phyloP scores from a whole-genome alignment of 2,797 vertebrate species.

The Eulemur coronatus region DNA sequence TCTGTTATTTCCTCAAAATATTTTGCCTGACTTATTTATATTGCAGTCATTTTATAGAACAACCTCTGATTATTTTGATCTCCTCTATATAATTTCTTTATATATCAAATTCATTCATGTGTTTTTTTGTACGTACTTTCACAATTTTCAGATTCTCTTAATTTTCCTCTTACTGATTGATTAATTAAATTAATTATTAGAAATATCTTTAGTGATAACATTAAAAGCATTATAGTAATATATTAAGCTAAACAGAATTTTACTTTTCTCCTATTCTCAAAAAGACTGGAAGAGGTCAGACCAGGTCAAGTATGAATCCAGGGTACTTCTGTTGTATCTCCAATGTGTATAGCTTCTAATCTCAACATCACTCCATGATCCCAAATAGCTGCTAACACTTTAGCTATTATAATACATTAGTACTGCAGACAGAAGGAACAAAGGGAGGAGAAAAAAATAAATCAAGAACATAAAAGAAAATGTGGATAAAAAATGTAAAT shows the following conservation, averaged over 20 bases:
- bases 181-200: background rate
- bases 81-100: background rate
- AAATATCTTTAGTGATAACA: background rate
- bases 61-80: background rate
- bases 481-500: background rate
- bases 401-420: background rate
- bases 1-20: background rate
- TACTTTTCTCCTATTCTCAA: background rate
- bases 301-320: background rate
- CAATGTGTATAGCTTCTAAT: background rate
- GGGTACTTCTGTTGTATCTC: background rate
- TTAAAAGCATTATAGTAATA: background rate
- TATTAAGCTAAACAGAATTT: background rate
- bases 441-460: background rate
- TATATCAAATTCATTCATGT: background rate
- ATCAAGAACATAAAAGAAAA: background rate
- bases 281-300: background rate
- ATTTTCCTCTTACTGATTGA: background rate
- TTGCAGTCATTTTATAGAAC: background rate
- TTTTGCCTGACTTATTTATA: background rate
- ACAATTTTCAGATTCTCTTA: background rate
- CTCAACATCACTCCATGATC: background rate
- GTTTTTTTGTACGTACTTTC: background rate
- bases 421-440: background rate
- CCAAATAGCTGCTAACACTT: background rate